These are phyloP conservation scores for Metalampra italica DNA, from an alignment of 2,888 invertebrate genomes.

Conservation along the genomic window DNA sequence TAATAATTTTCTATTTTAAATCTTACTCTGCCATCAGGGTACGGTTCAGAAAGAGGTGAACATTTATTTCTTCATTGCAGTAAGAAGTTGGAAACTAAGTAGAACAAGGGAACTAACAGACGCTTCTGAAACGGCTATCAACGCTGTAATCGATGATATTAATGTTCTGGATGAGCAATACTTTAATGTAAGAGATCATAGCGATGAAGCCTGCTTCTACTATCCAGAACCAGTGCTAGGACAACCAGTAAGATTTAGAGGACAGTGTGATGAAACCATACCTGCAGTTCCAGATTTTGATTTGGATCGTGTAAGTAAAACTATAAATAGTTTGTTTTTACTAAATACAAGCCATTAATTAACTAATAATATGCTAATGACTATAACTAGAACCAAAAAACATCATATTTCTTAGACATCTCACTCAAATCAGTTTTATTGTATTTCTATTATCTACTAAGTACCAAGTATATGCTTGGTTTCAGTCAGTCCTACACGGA, in stretches of 20 bases:
- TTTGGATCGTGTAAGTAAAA: constrained; percentile 17
- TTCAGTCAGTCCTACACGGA: no score
- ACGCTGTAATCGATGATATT: constrained; percentile 28
- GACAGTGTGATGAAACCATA: constrained; percentile 41
- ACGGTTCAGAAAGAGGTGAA: background rate
- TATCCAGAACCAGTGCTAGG: constrained; percentile 33
- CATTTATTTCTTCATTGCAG: constrained; percentile 17
- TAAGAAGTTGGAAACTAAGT: constrained; percentile 58
- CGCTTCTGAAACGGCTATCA: constrained; percentile 27
- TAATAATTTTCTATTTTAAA: background rate
- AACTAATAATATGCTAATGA: no score
- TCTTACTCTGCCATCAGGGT: background rate
- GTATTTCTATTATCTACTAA: no score
- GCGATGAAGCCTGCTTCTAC: constrained; percentile 48
- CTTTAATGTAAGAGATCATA: constrained; percentile 35
- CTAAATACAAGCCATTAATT: no score
- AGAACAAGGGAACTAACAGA: constrained; percentile 30
- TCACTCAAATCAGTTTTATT: no score
- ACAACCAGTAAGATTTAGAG: constrained; percentile 41
- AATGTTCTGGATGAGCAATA: constrained; percentile 41
- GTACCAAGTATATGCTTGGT: no score
- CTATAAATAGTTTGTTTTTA: constrained; percentile 2
- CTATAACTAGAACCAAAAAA: no score
- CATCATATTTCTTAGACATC: no score
- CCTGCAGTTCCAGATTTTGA: constrained; percentile 34